Evolutionary conservation across 2,113 vertebrate species (phyloP), one percentile per base, ranked within the genome.

Genomic region (Morone chrysops): DNA sequence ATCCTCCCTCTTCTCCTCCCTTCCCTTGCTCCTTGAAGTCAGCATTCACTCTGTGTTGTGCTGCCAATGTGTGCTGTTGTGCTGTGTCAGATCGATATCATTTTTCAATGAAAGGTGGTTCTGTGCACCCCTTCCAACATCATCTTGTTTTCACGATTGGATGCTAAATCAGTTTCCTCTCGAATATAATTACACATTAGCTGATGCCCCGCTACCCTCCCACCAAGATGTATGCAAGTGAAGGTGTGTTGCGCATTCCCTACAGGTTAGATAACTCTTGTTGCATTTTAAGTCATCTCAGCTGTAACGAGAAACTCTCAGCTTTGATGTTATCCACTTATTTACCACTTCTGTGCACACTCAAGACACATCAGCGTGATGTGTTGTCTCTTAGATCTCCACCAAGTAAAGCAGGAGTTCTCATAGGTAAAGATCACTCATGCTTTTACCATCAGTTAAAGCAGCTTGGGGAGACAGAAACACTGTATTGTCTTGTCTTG

Each of bases 261-360:
- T 36, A 4, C 63, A 62, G 13, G 54, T 82, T 51, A 62, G 45
- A 70, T 16, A 63, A 47, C 67, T 43, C 14, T 36, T 57, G 13
- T 18, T 85, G 47, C 22, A 56, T 74, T 83, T 70, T 40, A 54
- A 11, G 31, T 80, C 48, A 76, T 50, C 31, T 67, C 72, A 3
- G 54, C 59, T 40, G 17, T 51, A 68, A 41, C 14, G 25, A 45
- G 22, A 78, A 61, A 8, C 36, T 76, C 50, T 63, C 22, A 25
- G 50, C 51, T 80, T 69, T 65, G 67, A 76, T 68, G 61, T 68
- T 70, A 60, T n/a, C 38, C 62, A 57, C 62, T 57, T 53, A 70
- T 67, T 31, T 45, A 78, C n/a, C 68, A 60, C 70, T 83, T 81
- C 66, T 73, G n/a, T 73, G 61, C 56, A 38, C 47, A 40, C 57